phyloP scores from a whole-genome alignment of 2,888 invertebrate species.

The Drepanosiphum platanoidis region DNA sequence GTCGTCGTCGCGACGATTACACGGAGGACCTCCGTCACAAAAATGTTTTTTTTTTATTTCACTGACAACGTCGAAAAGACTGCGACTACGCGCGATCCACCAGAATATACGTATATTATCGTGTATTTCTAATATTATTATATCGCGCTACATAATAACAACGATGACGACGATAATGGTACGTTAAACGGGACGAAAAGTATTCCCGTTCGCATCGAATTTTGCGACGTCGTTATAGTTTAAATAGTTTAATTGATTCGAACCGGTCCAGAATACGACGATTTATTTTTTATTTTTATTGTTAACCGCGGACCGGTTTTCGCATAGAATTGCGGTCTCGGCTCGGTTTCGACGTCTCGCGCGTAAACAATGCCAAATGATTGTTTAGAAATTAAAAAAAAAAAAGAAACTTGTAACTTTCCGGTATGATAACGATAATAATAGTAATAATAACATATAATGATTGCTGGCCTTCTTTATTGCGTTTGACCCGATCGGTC shows the following conservation, averaged over 20 bases:
- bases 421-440: not conserved
- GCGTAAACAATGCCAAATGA: not conserved
- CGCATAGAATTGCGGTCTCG: slow-evolving; percentile 2
- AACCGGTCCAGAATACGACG: slow-evolving; percentile 8
- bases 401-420: slow-evolving; percentile 25
- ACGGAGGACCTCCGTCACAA: not conserved
- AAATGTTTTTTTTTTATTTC: not conserved
- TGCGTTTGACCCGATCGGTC: not conserved
- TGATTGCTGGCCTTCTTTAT: slow-evolving; percentile 15
- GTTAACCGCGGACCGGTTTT: slow-evolving; percentile 34
- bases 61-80: not conserved
- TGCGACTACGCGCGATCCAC: too few relatives aligned
- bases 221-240: not conserved
- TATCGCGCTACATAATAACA: not conserved
- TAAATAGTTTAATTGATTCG: slow-evolving; percentile 12
- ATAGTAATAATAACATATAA: not conserved
- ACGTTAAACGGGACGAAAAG: not conserved
- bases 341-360: not conserved
- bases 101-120: too few relatives aligned
- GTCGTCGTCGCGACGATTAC: not conserved
- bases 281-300: slow-evolving; percentile 17
- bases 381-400: slow-evolving; percentile 7
- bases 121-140: not conserved
- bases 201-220: slow-evolving; percentile 2
- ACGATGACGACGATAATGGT: too few relatives aligned